phyloP scores from a whole-genome alignment of 37 sponge, comb jelly and placozoan species.

The Agelas oroides region DNA sequence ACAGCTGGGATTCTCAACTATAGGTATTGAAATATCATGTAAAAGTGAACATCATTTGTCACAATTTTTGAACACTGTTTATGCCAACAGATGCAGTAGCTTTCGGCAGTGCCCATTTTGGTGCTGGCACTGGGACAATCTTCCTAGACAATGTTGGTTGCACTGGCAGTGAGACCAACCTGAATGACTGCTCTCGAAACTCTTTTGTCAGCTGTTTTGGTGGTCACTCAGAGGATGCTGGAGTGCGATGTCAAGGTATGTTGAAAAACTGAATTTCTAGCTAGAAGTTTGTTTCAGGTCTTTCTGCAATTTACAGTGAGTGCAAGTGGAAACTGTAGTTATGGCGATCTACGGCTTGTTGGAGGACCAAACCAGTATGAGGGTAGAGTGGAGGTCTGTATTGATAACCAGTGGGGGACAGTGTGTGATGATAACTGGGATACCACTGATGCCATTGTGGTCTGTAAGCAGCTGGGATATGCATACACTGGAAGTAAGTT shows the following conservation, averaged over 20 bases:
- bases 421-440: not conserved
- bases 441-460: conserved; percentile 4
- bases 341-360: conserved; percentile 1
- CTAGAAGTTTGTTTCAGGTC: too few relatives aligned
- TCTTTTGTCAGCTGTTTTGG: not conserved
- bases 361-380: not conserved
- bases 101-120: conserved; percentile 17
- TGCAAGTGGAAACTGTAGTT: not conserved
- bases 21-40: not conserved
- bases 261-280: too few relatives aligned
- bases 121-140: conserved; percentile 11
- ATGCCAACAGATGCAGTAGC: conserved; percentile 23
- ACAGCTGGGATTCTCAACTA: not conserved
- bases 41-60: too few relatives aligned
- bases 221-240: conserved; percentile 24
- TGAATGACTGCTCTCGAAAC: conserved; percentile 9
- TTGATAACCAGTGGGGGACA: not conserved
- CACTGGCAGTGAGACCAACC: conserved; percentile 2
- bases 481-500: not conserved
- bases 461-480: conserved; percentile 3
- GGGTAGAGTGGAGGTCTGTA: conserved; percentile 4
- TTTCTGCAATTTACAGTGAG: too few relatives aligned
- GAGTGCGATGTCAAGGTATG: conserved; percentile 6
- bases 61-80: too few relatives aligned
- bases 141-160: conserved; percentile 5